Base-by-base conservation (phyloP, 2,888 invertebrate species). In the Drosophila picticornis region DNA sequence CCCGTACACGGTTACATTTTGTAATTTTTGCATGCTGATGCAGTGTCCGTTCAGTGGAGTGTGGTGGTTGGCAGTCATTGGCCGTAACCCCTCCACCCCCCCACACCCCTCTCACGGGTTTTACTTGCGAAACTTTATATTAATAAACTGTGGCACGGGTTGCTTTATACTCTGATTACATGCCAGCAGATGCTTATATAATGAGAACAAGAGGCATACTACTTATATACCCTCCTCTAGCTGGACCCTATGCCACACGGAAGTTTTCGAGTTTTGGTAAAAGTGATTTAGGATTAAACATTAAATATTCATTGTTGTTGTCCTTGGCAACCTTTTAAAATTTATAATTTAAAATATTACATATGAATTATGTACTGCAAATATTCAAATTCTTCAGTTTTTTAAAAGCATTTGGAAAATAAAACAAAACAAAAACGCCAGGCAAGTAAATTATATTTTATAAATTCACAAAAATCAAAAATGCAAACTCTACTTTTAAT, bases 1-100 rank as follows among this genome's bases (percentile, higher is more conserved):
- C 84, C 86, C 84, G 89, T 60, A 90, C 91, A 91, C 88, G 91
- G 82, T 84, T 81, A 90, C 91, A 91, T 91, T 88, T 88, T 88
- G 87, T 88, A 88, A 88, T 88, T 87, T 88, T 87, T 84, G 87
- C 83, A 69, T 75, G 64, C 82, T 78, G 84, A 69, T 87, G 87
- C 84, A 69, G 76, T 19, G 62, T 65, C 63, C 55, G 4, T 38
- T 31, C 31, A n/a, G 36, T 65, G 16, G 36, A 25, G 25, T 13
- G 6, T n/a, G 19, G 55, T 25, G 6, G 7, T 16, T 38, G 38
- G 19, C 61, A 57, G 38, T 71, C 71, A 58, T 48, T 52, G 40
- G 36, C 32, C 53, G 27, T 38, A 13, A 27, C 9, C 6, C 6
- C 13, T 4, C 5, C 34, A 13, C 22, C 9, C 6, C 6, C 13